Percentiles rank a stretch among this genome's conserved stretches.
phyloP scores from a whole-genome alignment of 2,797 vertebrate genomes.

The Aotus griseimembra region DNA sequence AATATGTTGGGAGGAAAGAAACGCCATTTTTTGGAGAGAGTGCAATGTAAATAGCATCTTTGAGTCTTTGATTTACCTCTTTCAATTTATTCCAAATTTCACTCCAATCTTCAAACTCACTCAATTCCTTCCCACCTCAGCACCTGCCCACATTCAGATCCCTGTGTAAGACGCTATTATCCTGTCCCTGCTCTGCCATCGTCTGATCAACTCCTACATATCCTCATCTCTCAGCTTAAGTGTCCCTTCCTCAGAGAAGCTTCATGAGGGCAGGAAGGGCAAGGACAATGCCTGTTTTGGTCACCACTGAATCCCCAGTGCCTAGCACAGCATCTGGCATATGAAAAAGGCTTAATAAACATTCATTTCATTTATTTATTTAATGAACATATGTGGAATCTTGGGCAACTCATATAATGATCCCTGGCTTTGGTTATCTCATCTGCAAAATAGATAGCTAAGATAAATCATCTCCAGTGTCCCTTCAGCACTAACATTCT shows the following conservation, averaged over 20 bases:
- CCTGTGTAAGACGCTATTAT: not conserved
- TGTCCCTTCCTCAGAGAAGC: not conserved
- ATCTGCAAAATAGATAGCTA: constrained; percentile 8
- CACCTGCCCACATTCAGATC: not conserved
- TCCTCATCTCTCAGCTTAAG: not conserved
- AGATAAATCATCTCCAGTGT: constrained; percentile 19
- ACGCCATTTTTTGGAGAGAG: not conserved
- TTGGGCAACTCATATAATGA: not conserved
- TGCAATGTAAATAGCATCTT: not conserved
- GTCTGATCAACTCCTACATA: not conserved
- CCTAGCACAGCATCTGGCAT: not conserved
- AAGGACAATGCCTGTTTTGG: not conserved
- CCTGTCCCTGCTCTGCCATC: not conserved
- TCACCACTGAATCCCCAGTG: not conserved
- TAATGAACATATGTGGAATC: not conserved
- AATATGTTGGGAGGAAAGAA: accelerated
- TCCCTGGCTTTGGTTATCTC: not conserved
- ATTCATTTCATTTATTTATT: not conserved
- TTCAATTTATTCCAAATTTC: constrained; percentile 15
- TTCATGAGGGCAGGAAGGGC: not conserved
- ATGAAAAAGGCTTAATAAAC: not conserved
- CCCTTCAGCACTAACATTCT: not conserved
- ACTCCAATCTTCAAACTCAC: not conserved
- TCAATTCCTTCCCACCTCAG: not conserved
- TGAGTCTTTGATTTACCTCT: not conserved